These are phyloP conservation scores for Philereme transversata DNA, from an alignment of 2,888 invertebrate species.

Conservation along the genomic window DNA sequence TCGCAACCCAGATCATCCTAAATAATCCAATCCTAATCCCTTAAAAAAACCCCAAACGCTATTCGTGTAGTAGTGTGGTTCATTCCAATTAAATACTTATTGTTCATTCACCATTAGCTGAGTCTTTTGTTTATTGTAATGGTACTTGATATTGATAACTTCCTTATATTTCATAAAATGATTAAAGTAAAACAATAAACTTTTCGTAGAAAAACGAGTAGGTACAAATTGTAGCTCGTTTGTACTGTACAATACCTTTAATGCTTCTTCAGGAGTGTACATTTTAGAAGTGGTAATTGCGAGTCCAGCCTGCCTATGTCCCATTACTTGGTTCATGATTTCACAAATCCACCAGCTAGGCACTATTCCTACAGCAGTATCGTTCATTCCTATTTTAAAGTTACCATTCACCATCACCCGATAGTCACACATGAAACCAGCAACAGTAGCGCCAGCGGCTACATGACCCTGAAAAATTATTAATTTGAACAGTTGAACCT, in stretches of 20 bases:
- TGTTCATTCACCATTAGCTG: too few relatives aligned
- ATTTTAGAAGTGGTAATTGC: constrained; percentile 87
- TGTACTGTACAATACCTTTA: constrained; percentile 57
- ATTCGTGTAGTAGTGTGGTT: too few relatives aligned
- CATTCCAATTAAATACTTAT: too few relatives aligned
- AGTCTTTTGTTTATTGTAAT: too few relatives aligned
- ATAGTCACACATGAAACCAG: constrained; percentile 87
- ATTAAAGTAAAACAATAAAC: too few relatives aligned
- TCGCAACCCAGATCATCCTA: too few relatives aligned
- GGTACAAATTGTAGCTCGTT: neutral
- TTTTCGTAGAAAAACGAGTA: too few relatives aligned
- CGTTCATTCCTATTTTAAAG: constrained; percentile 89
- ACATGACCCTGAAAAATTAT: constrained; percentile 60
- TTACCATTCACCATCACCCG: constrained; percentile 79
- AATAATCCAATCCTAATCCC: too few relatives aligned
- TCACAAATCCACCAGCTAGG: constrained; percentile 86
- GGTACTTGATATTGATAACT: too few relatives aligned
- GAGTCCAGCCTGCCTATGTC: constrained; percentile 86
- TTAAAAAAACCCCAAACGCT: too few relatives aligned
- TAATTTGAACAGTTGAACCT: too few relatives aligned
- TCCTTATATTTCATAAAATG: too few relatives aligned
- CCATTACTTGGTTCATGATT: constrained; percentile 78
- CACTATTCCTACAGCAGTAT: constrained; percentile 88
- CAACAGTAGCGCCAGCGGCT: constrained; percentile 84
- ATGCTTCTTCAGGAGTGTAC: constrained; percentile 87